Conservation (phyloP, 2,797 vertebrate genomes). For the Columba guinea region DNA sequence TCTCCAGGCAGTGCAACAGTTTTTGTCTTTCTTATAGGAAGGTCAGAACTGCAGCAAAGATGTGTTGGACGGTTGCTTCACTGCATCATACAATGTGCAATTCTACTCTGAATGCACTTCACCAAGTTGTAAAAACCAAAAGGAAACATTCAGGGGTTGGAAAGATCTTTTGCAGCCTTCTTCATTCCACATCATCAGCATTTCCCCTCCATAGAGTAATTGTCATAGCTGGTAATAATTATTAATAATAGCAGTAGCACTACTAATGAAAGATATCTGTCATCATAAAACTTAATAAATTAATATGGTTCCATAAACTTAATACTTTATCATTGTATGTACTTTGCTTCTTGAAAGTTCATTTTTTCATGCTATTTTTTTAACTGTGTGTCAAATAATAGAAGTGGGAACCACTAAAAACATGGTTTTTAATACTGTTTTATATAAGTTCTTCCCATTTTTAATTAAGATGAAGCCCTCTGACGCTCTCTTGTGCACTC, state of each 20-base stretch:
- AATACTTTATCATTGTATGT: not conserved
- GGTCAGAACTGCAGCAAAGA: not conserved
- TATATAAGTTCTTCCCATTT: not conserved
- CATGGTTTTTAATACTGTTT: not conserved
- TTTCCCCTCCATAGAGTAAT: slow-evolving; percentile 4
- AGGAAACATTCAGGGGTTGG: not conserved
- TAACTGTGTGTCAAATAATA: not conserved
- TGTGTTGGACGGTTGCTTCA: not conserved
- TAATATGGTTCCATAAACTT: not conserved
- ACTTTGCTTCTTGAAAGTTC: not conserved
- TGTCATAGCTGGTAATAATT: not conserved
- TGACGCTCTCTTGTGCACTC: not conserved
- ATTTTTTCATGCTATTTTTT: not conserved
- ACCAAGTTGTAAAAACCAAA: not conserved
- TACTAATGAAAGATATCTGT: not conserved
- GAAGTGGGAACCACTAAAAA: not conserved
- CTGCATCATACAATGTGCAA: not conserved
- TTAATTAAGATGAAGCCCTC: not conserved
- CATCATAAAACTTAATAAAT: not conserved
- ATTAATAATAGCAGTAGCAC: not conserved
- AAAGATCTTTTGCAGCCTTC: slow-evolving; percentile 7
- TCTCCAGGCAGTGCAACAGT: not conserved
- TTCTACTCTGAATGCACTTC: not conserved
- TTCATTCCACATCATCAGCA: not conserved
- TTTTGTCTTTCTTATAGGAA: not conserved